phyloP scores from a whole-genome alignment of 2,888 invertebrate species.

The Lysandra coridon region DNA sequence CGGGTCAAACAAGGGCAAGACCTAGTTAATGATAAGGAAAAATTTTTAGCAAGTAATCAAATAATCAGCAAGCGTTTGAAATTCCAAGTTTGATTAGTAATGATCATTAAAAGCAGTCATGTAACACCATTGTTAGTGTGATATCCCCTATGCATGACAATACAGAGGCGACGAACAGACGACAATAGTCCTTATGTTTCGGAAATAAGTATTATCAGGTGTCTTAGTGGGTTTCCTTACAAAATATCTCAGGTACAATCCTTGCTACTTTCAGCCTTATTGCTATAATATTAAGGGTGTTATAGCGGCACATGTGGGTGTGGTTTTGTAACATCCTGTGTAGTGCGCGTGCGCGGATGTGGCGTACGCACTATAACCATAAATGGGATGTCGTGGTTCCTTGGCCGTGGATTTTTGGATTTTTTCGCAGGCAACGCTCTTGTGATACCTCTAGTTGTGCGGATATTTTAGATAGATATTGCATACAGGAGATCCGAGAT shows the following conservation, averaged over 20 bases:
- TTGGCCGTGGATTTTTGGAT: neutral
- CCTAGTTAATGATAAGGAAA: no score
- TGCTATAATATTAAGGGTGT: conserved; percentile 31
- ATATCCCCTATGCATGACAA: conserved; percentile 45
- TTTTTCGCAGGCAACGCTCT: neutral
- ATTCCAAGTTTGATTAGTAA: conserved; percentile 1
- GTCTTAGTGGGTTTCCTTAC: conserved; percentile 29
- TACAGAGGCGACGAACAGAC: conserved; percentile 41
- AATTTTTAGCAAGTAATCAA: no score
- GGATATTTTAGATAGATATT: neutral
- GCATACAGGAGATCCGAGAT: no score
- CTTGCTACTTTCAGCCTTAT: conserved; percentile 43
- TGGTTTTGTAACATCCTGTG: conserved; percentile 60
- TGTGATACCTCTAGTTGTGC: neutral
- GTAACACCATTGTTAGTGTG: conserved; percentile 40
- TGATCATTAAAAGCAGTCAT: conserved; percentile 39
- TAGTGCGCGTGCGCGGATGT: conserved; percentile 66
- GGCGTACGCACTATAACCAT: conserved; percentile 51
- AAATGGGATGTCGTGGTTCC: conserved; percentile 40
- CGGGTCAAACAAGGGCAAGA: no score
- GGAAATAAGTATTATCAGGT: conserved; percentile 36
- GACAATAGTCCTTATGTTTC: conserved; percentile 39
- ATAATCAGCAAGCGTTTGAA: no score
- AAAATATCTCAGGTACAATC: conserved; percentile 22
- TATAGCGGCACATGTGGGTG: conserved; percentile 5